Percentiles rank a stretch among this genome's conserved stretches.
phyloP scores from a whole-genome alignment of 2,888 invertebrate genomes.

The Drosophila stalkeri region DNA sequence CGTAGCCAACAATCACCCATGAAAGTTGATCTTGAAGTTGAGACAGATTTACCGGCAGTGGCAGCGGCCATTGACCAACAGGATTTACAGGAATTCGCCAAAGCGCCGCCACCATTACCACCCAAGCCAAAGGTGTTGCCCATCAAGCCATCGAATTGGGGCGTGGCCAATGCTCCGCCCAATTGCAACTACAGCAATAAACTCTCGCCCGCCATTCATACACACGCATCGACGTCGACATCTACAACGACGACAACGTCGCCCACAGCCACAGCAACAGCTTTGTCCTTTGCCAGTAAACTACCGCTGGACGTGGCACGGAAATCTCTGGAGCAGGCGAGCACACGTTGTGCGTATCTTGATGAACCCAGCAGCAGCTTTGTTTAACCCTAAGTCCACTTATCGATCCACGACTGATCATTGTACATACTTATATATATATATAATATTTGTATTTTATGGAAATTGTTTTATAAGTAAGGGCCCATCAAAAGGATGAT shows the following conservation, averaged over 20 bases:
- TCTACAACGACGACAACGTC: slow-evolving; percentile 30
- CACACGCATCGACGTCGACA: slow-evolving; percentile 37
- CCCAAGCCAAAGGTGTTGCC: slow-evolving; percentile 91
- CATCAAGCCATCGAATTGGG: slow-evolving; percentile 88
- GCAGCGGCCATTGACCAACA: slow-evolving; percentile 20
- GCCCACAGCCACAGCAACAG: slow-evolving; percentile 47
- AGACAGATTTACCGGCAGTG: slow-evolving; percentile 49
- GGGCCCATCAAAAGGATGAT: slow-evolving; percentile 13
- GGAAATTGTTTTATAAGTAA: slow-evolving; percentile 23
- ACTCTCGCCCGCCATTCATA: slow-evolving; percentile 56
- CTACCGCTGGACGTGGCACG: slow-evolving; percentile 67
- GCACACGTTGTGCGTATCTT: slow-evolving; percentile 86
- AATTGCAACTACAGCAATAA: slow-evolving; percentile 74
- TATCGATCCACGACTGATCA: slow-evolving; percentile 22
- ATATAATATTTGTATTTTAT: slow-evolving; percentile 47
- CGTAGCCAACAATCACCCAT: slow-evolving; percentile 77
- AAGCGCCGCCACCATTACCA: slow-evolving; percentile 89
- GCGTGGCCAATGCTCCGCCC: slow-evolving; percentile 63
- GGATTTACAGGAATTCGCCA: slow-evolving; percentile 64
- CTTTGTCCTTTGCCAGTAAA: slow-evolving; percentile 74
- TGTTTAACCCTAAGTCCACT: slow-evolving; percentile 84
- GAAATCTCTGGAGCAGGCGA: slow-evolving; percentile 69
- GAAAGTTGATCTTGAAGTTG: slow-evolving; percentile 72
- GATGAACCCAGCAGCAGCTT: slow-evolving; percentile 89
- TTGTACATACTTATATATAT: slow-evolving; percentile 42